Conservation (phyloP, 1,140 invertebrate genomes). For the Hyles vespertilio region DNA sequence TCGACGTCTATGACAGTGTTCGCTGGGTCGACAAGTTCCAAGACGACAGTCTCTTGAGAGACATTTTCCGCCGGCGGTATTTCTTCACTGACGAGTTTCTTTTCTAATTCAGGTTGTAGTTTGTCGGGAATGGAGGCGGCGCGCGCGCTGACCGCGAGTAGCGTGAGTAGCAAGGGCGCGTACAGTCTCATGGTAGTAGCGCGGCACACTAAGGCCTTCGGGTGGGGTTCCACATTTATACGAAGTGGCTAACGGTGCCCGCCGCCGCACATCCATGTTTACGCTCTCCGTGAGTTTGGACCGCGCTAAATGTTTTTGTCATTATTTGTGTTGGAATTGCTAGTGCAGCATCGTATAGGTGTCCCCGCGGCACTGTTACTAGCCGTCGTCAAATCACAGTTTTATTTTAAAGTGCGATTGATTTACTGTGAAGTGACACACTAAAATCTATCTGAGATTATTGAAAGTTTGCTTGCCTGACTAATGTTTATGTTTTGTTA, state of each 20-base stretch:
- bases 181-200: slow-evolving; percentile 49
- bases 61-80: slow-evolving; percentile 39
- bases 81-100: slow-evolving; percentile 31
- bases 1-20: slow-evolving; percentile 37
- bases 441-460: too few relatives aligned
- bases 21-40: slow-evolving; percentile 31
- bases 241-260: slow-evolving; percentile 49
- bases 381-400: too few relatives aligned
- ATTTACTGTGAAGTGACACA: too few relatives aligned
- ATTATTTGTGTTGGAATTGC: slow-evolving; percentile 48
- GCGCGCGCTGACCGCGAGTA: slow-evolving; percentile 37
- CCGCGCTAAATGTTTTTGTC: slow-evolving; percentile 53
- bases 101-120: slow-evolving; percentile 16
- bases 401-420: background rate
- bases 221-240: slow-evolving; percentile 48
- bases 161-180: slow-evolving; percentile 39
- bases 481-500: too few relatives aligned
- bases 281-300: slow-evolving; percentile 23
- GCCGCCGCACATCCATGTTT: slow-evolving; percentile 23
- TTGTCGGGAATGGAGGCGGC: slow-evolving; percentile 42
- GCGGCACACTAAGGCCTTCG: slow-evolving; percentile 38
- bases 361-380: background rate
- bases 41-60: slow-evolving; percentile 22
- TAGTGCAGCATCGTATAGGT: background rate
- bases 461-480: too few relatives aligned